Evolutionary conservation across 2,888 invertebrate genomes (phyloP).

Genomic region (Pammene aurita): DNA sequence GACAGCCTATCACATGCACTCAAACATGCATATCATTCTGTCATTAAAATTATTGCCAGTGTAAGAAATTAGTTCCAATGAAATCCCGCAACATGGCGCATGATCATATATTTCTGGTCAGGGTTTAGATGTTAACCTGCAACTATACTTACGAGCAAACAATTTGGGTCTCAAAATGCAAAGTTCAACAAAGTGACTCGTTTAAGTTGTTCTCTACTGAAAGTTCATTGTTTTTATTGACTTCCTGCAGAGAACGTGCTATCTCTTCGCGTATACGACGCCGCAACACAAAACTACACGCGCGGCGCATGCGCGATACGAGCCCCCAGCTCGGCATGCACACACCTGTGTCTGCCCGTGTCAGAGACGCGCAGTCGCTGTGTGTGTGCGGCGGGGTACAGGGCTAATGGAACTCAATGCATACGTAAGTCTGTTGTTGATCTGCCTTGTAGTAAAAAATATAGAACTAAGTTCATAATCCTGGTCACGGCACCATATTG

Average conservation of each 20-base stretch:
- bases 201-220: no score
- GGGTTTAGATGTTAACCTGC: no score
- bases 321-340: constrained; percentile 83
- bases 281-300: constrained; percentile 83
- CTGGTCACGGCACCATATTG: constrained; percentile 11
- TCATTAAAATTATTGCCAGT: no score
- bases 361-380: constrained; percentile 84
- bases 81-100: no score
- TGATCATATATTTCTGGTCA: no score
- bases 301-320: constrained; percentile 73
- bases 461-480: neutral
- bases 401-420: constrained; percentile 52
- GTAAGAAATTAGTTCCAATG: no score
- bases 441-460: neutral
- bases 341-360: constrained; percentile 89
- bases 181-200: no score
- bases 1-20: no score
- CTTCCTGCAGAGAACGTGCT: constrained; percentile 83
- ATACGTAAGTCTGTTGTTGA: constrained; percentile 45
- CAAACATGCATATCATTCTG: no score
- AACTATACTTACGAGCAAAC: no score
- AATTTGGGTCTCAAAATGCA: no score
- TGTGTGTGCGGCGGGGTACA: constrained; percentile 88
- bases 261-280: constrained; percentile 88
- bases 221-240: neutral